Evolutionary conservation across 2,888 invertebrate species (phyloP).

Genomic region (Ptychoptera albimana): DNA sequence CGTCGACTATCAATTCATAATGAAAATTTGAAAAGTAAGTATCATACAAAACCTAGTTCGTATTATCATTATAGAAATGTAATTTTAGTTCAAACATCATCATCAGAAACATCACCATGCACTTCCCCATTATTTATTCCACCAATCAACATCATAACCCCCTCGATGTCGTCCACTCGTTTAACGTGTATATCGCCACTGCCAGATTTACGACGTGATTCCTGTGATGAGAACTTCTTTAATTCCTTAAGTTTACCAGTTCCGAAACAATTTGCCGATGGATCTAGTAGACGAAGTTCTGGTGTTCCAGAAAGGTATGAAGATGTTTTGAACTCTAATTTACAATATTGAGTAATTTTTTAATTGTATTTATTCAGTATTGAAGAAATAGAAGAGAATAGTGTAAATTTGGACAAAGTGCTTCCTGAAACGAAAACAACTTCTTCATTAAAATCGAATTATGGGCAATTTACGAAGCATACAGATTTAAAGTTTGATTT

Average conservation of each 20-base stretch:
- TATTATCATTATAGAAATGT: no score
- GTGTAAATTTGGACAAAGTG: constrained; percentile 10
- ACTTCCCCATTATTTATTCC: constrained; percentile 22
- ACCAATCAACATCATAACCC: constrained; percentile 27
- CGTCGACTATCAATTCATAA: no score
- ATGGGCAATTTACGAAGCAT: no score
- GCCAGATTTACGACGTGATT: constrained; percentile 46
- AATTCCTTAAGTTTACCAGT: constrained; percentile 42
- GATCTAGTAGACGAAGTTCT: constrained; percentile 52
- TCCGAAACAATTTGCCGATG: constrained; percentile 70
- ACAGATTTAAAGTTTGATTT: no score
- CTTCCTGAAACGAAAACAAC: no score
- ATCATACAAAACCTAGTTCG: no score
- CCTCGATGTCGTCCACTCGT: constrained; percentile 31
- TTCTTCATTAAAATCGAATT: no score
- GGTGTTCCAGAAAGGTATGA: constrained; percentile 23
- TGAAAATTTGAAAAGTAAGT: no score
- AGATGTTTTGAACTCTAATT: constrained; percentile 1
- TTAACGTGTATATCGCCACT: constrained; percentile 48
- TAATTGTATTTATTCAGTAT: constrained; percentile 6
- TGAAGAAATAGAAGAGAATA: constrained; percentile 21
- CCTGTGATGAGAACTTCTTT: constrained; percentile 37
- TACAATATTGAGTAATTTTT: no score
- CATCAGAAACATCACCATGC: constrained; percentile 25
- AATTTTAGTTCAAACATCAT: constrained; percentile 15